Conservation (phyloP, 2,113 vertebrate species). For the Chlorodrepanis virens region DNA sequence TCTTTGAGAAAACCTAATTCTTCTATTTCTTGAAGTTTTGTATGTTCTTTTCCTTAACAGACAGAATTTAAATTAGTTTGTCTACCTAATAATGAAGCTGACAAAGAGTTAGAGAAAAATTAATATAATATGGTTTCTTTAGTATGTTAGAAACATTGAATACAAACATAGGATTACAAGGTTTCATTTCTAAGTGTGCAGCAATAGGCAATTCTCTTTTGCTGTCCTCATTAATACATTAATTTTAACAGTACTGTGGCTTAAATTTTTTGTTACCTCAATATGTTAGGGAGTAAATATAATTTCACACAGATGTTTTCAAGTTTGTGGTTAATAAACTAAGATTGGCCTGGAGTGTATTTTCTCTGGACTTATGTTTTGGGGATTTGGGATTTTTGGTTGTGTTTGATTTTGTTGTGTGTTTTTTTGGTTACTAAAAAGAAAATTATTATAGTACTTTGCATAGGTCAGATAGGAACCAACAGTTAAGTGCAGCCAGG, state of each 20-base stretch:
- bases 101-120: not conserved
- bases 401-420: not conserved
- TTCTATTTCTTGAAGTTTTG: not conserved
- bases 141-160: not conserved
- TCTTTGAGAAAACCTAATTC: not conserved
- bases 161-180: not conserved
- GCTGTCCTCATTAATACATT: not conserved
- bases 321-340: not conserved
- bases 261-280: not conserved
- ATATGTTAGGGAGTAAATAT: not conserved
- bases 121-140: not conserved
- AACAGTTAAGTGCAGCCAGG: not conserved
- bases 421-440: not conserved
- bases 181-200: not conserved
- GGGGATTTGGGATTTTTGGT: not conserved
- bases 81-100: not conserved
- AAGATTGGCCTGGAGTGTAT: not conserved
- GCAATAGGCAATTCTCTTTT: not conserved
- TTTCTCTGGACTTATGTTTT: not conserved
- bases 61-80: not conserved
- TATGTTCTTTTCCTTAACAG: not conserved
- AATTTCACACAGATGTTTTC: not conserved
- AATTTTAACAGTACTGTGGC: not conserved
- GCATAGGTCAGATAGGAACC: not conserved
- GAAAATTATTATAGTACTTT: not conserved